Evolutionary conservation across 2,113 vertebrate genomes (phyloP), one percentile per base, ranked within the genome.

Genomic region (Rhegmatorhina hoffmannsi): DNA sequence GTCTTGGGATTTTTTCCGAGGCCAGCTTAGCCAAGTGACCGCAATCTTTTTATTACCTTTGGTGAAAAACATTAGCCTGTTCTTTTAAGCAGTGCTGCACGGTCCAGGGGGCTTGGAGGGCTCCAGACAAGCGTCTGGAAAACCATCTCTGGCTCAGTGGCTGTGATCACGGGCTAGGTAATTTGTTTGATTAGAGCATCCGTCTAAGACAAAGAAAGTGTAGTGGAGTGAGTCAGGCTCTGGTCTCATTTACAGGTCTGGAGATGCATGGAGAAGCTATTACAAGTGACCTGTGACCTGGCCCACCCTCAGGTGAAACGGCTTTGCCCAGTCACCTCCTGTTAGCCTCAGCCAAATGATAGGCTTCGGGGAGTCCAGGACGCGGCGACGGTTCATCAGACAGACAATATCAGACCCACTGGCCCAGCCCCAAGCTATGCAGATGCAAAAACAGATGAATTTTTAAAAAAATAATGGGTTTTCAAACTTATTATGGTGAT

Each of bases 281-380:
- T 99, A 98, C 98, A 97, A 96, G 73, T 94, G 97, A 98, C 97
- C 98, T 98, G 97, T 98, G 98, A 98, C 98, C 98, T 49, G 86
- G 93, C 97, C 97, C 98, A 97, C 98, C 98, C 98, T 97, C 95
- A 97, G 97, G 98, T 98, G 98, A 98, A 98, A 98, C 72, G 85
- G 94, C 94, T 97, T 97, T 93, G 97, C 97, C 97, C 98, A 98
- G 86, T 98, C 98, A 97, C 96, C 96, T 96, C 95, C 90, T 96
- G 97, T 98, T 98, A 98, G 97, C 95, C 97, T 96, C 98, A 97
- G 97, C 94, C 89, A 92, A 97, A 95, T 92, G 95, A 97, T 58
- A 97, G 92, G 95, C 93, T 97, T 93, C 3, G 7, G 96, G 97
- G 97, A 96, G 74, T 89, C 72, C 18, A 31, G 84, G 87, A 76